phyloP scores from a whole-genome alignment of 2,797 vertebrate genomes.

The Macrochelys suwanniensis region DNA sequence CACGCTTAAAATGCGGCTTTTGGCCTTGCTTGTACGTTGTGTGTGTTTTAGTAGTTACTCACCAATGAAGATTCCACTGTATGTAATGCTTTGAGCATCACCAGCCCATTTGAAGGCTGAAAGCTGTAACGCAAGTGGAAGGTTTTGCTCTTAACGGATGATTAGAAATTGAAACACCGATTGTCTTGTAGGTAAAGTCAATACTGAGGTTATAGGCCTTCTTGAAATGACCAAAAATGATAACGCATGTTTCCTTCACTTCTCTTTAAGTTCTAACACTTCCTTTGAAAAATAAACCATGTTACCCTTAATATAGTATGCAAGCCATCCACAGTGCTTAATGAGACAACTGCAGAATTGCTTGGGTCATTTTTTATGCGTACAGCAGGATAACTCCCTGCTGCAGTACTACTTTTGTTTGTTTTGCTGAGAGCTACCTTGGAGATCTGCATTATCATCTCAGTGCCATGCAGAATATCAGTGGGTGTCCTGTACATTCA shows the following conservation, averaged over 20 bases:
- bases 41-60: background rate
- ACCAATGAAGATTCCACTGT: background rate
- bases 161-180: constrained; percentile 50
- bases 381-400: constrained; percentile 43
- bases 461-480: constrained; percentile 31
- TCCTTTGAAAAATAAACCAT: constrained; percentile 47
- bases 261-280: constrained; percentile 18
- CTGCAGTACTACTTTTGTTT: constrained; percentile 37
- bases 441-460: constrained; percentile 68
- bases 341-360: background rate
- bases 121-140: background rate
- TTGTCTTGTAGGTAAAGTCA: constrained; percentile 53
- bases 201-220: background rate
- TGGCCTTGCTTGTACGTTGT: background rate
- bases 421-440: constrained; percentile 40
- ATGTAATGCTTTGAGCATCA: constrained; percentile 20
- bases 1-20: background rate
- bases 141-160: constrained; percentile 44
- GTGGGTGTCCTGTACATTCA: background rate
- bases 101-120: constrained; percentile 30
- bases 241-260: background rate
- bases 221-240: constrained; percentile 6
- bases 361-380: constrained; percentile 57
- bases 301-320: constrained; percentile 27
- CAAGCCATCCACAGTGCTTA: constrained; percentile 66